Evolutionary conservation across 2,797 vertebrate species (phyloP), one percentile per base, ranked within the genome.

Genomic region (Sebastes ruberrimus): DNA sequence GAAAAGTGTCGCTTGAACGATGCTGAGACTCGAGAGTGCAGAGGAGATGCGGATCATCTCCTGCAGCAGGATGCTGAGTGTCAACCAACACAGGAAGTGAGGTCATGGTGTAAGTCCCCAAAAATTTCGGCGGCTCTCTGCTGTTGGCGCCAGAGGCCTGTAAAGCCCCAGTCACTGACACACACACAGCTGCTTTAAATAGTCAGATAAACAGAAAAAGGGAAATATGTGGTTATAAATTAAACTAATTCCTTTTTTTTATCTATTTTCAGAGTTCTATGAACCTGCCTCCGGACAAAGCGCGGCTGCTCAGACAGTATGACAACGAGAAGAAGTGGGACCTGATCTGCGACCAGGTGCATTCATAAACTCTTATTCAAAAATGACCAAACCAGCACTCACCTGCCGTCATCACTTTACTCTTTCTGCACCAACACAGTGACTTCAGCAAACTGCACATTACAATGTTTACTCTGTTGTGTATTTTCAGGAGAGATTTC

Each of bases 281-380:
- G 98, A 99, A 99, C 91, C 94, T 99, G 61, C 98, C 96, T 66
- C 97, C 97, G 0, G 97, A 97, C 92, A 99, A 99, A 94, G 97
- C 96, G 46, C 95, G 96, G 42, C 97, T 99, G n/a, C 96, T 99
- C 74, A 93, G 97, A 11, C 98, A 99, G 85, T 99, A 99, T 1
- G 98, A 99, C 95, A 98, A 98, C 0, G 97, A 98, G 94, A 99
- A 99, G 93, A 99, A 98, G 85, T 97, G 97, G 97, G 97, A 97
- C 87, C 96, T 98, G 60, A 98, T 98, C 86, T 97, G 96, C 80
- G 97, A 98, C 91, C 97, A 98, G 96, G 96, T 97, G 92, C 75
- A 7, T 59, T 71, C n/a, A 67, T 53, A 1, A 72, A 30, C 20
- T 57, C 22, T 49, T 4, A 64, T 42, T 61, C 9, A 60, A 57